Evolutionary conservation across 2,797 vertebrate species (phyloP), one percentile per base, ranked within the genome.

Genomic region (Tauraco hartlaubi): DNA sequence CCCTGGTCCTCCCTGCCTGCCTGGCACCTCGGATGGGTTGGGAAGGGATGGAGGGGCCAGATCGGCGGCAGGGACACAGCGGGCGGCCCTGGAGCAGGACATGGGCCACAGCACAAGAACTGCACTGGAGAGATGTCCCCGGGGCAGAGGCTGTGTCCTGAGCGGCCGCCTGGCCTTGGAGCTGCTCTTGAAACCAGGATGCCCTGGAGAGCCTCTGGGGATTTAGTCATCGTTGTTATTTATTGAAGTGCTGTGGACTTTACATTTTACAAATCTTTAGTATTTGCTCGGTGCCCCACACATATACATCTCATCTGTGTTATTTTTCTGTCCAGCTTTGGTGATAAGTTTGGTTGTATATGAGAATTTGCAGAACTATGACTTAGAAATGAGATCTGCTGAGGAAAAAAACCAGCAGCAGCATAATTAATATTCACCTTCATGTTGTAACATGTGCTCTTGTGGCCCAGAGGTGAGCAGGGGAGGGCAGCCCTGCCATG

Each of bases 341-440:
- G 68, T 0, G 5, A 9, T 43, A 29, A 58, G n/a, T 66, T 92
- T 29, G 43, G 72, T 52, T 46, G 29, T 46, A 33, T 52, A 54
- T 0, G 2, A 77, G 49, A 76, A n/a, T 80, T 71, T 85, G 52
- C 44, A 71, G 64, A 79, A 28, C 31, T 33, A 11, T 25, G 16
- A 71, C 33, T 74, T 74, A 68, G 61, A 77, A 71, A 83, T 85
- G 74, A 88, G 67, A 72, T 75, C 67, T 79, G 68, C 37, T 74
- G 62, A 89, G 85, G 46, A 77, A 85, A 77, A 77, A 94, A 88
- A 20, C 0, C 51, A 73, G 6, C 39, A 71, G 33, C 87, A 61
- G 33, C 21, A 9, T 64, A 90, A 88, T 90, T 80, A 95, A 85
- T 56, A 79, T 75, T 95, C 91, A 95, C 90, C 85, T 92, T 68